Conservation (phyloP, 2,113 vertebrate species). For the Leptocoma aspasia region DNA sequence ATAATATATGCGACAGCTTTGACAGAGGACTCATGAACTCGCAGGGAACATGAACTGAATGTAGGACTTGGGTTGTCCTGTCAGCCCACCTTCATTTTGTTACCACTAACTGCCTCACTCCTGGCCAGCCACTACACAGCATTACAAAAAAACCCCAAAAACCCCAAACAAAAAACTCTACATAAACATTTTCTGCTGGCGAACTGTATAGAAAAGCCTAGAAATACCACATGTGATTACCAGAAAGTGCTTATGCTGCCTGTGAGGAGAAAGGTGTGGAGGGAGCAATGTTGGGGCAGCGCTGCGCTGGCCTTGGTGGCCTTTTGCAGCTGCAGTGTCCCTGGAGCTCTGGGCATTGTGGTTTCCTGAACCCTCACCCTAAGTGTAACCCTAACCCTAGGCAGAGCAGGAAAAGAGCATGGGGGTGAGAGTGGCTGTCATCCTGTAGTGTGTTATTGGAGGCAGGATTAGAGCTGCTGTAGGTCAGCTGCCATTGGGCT, state of each 20-base stretch:
- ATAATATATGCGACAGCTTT: background rate
- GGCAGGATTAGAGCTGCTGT: background rate
- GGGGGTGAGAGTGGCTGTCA: background rate
- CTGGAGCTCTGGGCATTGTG: background rate
- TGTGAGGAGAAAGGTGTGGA: background rate
- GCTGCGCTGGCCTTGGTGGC: background rate
- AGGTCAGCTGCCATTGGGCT: background rate
- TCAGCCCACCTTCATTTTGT: background rate
- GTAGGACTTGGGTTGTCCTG: background rate
- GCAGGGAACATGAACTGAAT: background rate
- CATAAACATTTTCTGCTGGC: background rate
- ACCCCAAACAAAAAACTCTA: fast-evolving
- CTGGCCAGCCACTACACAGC: background rate
- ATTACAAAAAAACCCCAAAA: background rate
- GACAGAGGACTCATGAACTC: background rate
- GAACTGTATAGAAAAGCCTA: background rate
- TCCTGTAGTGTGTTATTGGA: background rate
- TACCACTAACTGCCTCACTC: background rate
- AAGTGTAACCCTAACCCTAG: background rate
- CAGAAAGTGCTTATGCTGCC: background rate
- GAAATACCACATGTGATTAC: background rate
- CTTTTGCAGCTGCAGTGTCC: background rate
- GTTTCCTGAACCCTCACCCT: background rate
- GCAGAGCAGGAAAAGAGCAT: background rate
- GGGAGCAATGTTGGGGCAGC: background rate